A percentile compares a stretch with the other conserved stretches of the same genome.
Conservation (phyloP, 2,113 vertebrate species). For the Piprites chloris region DNA sequence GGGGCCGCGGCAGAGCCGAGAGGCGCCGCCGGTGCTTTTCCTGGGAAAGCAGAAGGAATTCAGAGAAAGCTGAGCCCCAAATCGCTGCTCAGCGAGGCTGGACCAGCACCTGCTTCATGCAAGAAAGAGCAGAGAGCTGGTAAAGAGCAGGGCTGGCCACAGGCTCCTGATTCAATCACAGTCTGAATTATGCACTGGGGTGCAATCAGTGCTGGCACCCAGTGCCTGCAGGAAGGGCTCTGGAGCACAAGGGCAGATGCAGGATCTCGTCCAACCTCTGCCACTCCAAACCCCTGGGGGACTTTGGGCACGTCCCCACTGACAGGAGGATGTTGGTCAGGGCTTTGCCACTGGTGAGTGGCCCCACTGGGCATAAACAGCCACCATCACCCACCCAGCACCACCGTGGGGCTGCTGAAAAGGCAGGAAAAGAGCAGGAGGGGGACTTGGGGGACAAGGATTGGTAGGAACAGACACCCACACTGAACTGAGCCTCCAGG, state of each 20-base stretch:
- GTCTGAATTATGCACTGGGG: neutral
- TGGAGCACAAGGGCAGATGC: accelerated
- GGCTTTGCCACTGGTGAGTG: accelerated
- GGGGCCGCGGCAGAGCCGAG: neutral
- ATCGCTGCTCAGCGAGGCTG: neutral
- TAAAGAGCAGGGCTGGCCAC: neutral
- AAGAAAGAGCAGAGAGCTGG: neutral
- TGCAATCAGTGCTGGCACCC: accelerated
- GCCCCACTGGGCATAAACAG: neutral
- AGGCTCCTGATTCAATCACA: neutral
- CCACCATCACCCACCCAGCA: neutral
- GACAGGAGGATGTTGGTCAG: accelerated
- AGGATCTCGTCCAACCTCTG: accelerated
- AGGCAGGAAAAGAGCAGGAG: neutral
- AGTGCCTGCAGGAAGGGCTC: neutral
- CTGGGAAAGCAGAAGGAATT: neutral
- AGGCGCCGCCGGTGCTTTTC: accelerated
- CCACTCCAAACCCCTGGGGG: neutral
- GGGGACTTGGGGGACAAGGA: neutral
- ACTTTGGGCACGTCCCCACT: accelerated
- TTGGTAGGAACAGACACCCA: neutral
- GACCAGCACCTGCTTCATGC: neutral
- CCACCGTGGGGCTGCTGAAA: neutral
- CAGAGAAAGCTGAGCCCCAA: accelerated
- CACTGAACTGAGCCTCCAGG: accelerated